Evolutionary conservation across 1,140 invertebrate species (phyloP), one percentile per base, ranked within the genome.

Genomic region (Drosophila ambigua): DNA sequence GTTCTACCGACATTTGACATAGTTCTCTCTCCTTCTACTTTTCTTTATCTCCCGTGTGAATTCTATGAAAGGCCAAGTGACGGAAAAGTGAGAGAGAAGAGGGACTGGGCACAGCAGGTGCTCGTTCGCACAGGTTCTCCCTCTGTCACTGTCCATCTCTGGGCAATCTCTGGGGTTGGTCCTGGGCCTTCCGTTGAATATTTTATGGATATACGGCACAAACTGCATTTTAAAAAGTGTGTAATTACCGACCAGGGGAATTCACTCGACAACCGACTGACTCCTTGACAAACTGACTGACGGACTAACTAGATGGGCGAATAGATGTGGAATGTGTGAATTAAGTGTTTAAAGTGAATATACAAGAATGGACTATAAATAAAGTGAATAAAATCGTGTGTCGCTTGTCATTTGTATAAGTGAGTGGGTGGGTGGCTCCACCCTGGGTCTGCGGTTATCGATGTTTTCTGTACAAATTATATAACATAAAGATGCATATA

Each of bases 191-290:
- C 45, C 24, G 26, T 41, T 75, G 39, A 75, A 75, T 75, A 75
- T 75, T 75, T 75, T 35, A 75, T 75, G 72, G 26, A 43, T 20
- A 43, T 39, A 65, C 53, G 75, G 44, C 72, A 75, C 61, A 66
- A 62, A 75, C 53, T 75, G 72, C 61, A 64, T 69, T 69, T 69
- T 55, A 74, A 75, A 73, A 75, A 59, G 11, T 75, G 72, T 62
- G 61, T 75, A 75, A 75, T 75, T 75, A 75, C 62, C 62, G 53
- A 53, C 71, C 39, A 75, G 72, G 72, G 72, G 75, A 75, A 75
- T 1, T 11, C 35, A 39, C 60, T 44, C 71, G 49, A 28, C 71
- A 66, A 26, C 43, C 28, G 54, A 66, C 72, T 66, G 60, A 57
- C 60, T 65, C 35, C 46, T 64, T 73, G 24, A 39, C 26, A 31